A percentile compares a stretch with the other conserved stretches of the same genome.
Evolutionary conservation across 2,888 invertebrate genomes (phyloP).

Genomic region (Lasioglossum figueresi): DNA sequence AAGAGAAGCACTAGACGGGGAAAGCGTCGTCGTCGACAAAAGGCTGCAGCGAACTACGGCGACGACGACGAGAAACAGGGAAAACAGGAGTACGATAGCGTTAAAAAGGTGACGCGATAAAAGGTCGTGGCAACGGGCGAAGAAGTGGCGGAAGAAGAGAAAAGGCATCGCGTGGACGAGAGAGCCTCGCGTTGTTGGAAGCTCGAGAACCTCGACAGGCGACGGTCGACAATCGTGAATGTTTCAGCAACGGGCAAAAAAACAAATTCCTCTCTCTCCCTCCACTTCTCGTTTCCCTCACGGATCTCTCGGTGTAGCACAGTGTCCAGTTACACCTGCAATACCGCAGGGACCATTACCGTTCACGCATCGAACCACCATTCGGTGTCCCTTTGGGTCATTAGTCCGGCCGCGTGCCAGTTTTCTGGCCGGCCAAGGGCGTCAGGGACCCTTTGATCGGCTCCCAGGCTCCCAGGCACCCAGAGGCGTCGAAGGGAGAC

Average conservation of each 20-base stretch:
- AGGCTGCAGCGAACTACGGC: conserved; percentile 12
- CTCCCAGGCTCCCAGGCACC: conserved; percentile 39
- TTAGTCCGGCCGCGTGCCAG: conserved; percentile 70
- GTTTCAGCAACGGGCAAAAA: conserved; percentile 67
- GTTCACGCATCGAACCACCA: conserved; percentile 19
- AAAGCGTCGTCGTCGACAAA: conserved; percentile 39
- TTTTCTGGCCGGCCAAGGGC: conserved; percentile 52
- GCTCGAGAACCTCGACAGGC: conserved; percentile 51
- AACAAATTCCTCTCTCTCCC: conserved; percentile 40
- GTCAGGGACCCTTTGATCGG: conserved; percentile 50
- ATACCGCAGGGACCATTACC: conserved; percentile 39
- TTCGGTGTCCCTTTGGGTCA: conserved; percentile 64
- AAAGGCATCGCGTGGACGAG: conserved; percentile 34
- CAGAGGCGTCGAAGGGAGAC: conserved; percentile 62
- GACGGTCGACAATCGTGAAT: conserved; percentile 69
- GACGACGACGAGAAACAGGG: neutral
- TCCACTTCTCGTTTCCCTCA: neutral
- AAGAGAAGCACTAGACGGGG: conserved; percentile 37
- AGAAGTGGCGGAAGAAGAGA: conserved; percentile 53
- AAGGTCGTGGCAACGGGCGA: conserved; percentile 50
- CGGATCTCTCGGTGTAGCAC: neutral
- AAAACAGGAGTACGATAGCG: conserved; percentile 35
- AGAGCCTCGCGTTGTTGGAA: conserved; percentile 25
- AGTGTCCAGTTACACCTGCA: conserved; percentile 22
- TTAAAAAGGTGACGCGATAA: conserved; percentile 54